These are phyloP conservation scores for Polypterus bichir DNA, from an alignment of 2,113 vertebrate genomes.

Conservation along the genomic window DNA sequence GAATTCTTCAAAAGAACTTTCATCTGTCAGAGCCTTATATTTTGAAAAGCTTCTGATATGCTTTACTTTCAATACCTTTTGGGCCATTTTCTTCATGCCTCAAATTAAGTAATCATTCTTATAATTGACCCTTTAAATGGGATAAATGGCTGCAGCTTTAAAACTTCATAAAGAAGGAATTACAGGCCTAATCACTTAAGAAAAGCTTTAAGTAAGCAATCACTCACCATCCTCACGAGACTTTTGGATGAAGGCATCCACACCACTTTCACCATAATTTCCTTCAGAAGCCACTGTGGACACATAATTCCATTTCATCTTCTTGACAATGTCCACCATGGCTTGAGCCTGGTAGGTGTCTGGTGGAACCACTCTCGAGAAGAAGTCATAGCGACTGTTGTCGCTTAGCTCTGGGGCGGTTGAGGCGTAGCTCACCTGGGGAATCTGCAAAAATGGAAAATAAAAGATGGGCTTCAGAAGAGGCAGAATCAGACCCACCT, in stretches of 20 bases:
- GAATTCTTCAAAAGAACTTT: too few species aligned
- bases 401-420: constrained; percentile 87
- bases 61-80: too few species aligned
- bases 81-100: too few species aligned
- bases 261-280: constrained; percentile 85
- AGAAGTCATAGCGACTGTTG: constrained; percentile 93
- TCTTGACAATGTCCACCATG: constrained; percentile 92
- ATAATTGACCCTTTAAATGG: too few species aligned
- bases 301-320: constrained; percentile 89
- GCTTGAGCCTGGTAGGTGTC: constrained; percentile 94
- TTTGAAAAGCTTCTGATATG: too few species aligned
- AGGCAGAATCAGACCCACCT: neutral
- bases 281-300: constrained; percentile 89
- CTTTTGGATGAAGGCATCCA: constrained; percentile 91
- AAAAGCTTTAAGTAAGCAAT: neutral
- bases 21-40: too few species aligned
- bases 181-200: too few species aligned
- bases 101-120: too few species aligned
- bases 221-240: constrained; percentile 84
- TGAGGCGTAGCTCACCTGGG: constrained; percentile 93
- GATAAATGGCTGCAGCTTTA: too few species aligned
- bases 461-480: neutral
- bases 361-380: constrained; percentile 83
- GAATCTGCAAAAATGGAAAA: constrained; percentile 54
- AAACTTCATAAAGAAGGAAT: too few species aligned